Conservation (phyloP, 2,113 vertebrate genomes). For the Recurvirostra avosetta region DNA sequence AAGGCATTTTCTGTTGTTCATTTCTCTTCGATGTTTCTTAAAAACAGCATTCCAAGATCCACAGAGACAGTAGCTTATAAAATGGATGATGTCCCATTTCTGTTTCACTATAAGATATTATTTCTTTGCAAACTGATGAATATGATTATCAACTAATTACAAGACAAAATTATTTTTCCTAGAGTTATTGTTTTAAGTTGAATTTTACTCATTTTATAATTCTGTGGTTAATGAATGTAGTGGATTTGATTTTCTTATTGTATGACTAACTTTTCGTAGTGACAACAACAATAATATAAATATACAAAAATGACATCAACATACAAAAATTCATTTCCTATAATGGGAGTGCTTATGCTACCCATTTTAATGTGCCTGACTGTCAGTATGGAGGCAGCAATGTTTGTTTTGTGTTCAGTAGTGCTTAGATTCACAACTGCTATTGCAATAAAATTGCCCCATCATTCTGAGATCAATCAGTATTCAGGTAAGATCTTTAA, state of each 20-base stretch:
- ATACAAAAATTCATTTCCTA: not conserved
- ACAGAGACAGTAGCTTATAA: slow-evolving; percentile 9
- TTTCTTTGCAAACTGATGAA: not conserved
- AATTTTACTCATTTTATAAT: slow-evolving; percentile 35
- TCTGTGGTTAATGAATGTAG: not conserved
- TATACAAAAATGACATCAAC: not conserved
- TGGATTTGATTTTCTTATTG: not conserved
- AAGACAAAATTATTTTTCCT: slow-evolving; percentile 12
- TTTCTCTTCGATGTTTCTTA: slow-evolving; percentile 23
- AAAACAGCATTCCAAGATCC: slow-evolving; percentile 3
- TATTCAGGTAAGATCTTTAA: not conserved
- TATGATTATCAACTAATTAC: not conserved
- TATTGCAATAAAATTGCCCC: not conserved
- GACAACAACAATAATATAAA: not conserved
- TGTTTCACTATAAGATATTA: not conserved
- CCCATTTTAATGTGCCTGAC: not conserved
- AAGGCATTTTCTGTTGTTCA: slow-evolving; percentile 65
- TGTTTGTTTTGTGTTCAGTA: not conserved
- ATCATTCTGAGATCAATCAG: not conserved
- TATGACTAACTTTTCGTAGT: not conserved
- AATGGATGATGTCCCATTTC: not conserved
- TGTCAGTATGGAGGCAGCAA: not conserved
- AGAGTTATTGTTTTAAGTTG: not conserved
- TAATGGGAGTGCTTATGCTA: not conserved
- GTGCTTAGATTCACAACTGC: not conserved